These are phyloP conservation scores for Isotomurus palustris DNA, from an alignment of 2,888 invertebrate genomes.

Conservation along the genomic window DNA sequence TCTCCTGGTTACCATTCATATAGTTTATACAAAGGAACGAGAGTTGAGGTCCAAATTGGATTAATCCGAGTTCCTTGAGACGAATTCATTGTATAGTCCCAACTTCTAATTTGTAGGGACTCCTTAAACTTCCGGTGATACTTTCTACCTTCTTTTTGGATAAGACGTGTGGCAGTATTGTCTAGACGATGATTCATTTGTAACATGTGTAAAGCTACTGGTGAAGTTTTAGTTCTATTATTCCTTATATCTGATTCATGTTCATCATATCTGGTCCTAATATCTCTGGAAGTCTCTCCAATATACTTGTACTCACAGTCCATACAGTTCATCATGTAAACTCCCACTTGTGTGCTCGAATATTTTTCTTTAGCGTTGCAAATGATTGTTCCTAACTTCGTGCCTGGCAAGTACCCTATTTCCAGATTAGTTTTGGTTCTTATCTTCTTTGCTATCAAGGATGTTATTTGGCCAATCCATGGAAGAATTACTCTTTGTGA, in stretches of 20 bases:
- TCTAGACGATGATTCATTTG: neutral
- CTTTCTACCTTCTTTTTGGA: neutral
- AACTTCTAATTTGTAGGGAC: neutral
- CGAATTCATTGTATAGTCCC: neutral
- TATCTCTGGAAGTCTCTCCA: slow-evolving; percentile 3
- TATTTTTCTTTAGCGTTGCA: slow-evolving; percentile 12
- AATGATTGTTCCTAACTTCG: neutral
- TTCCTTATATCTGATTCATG: slow-evolving; percentile 6
- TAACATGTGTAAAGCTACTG: neutral
- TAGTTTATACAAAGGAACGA: neutral
- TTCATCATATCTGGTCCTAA: neutral
- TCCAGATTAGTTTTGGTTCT: neutral
- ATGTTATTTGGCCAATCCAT: neutral
- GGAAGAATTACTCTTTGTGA: slow-evolving; percentile 1
- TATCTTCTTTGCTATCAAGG: neutral
- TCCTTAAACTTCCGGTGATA: slow-evolving; percentile 5
- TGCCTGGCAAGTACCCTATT: slow-evolving; percentile 9
- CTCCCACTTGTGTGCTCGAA: neutral
- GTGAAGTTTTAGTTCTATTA: neutral
- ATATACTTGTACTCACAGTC: slow-evolving; percentile 1
- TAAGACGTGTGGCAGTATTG: neutral
- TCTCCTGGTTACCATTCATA: too few relatives aligned
- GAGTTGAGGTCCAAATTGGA: neutral
- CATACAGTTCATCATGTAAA: slow-evolving; percentile 1
- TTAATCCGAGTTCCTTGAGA: neutral